These are phyloP conservation scores for Rhizoglyphus robini DNA, from an alignment of 1,140 invertebrate species.

Conservation along the genomic window DNA sequence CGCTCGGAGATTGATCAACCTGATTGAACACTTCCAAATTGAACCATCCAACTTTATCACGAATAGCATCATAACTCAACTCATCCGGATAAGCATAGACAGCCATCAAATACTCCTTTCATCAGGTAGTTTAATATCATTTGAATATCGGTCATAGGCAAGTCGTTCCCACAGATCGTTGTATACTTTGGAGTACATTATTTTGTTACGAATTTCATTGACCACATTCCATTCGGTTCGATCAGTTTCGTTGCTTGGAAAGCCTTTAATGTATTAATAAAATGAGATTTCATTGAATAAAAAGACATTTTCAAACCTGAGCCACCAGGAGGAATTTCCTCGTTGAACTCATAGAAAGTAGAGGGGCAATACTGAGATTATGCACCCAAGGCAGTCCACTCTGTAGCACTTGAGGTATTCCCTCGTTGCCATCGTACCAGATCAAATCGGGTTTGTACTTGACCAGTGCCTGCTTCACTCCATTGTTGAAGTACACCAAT, in stretches of 20 bases:
- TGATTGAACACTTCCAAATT: constrained; percentile 13
- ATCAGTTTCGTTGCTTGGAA: not conserved
- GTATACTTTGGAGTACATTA: not conserved
- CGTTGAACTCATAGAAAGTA: not conserved
- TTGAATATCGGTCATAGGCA: not conserved
- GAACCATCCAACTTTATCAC: not conserved
- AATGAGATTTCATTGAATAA: no score
- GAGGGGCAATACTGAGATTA: not conserved
- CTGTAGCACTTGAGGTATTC: not conserved
- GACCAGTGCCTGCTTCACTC: not conserved
- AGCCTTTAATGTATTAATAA: no score
- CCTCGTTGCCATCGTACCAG: not conserved
- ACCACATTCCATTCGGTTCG: not conserved
- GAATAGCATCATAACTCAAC: constrained; percentile 18
- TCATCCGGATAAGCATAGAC: constrained; percentile 18
- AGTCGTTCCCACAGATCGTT: not conserved
- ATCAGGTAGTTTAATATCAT: not conserved
- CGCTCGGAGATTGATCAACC: no score
- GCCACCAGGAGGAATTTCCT: not conserved
- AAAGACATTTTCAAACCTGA: no score
- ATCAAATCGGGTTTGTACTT: constrained; percentile 5
- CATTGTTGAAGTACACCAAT: no score
- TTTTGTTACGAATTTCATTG: not conserved
- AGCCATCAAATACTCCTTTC: not conserved
- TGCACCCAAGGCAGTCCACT: constrained; percentile 13